Evolutionary conservation across 2,113 vertebrate genomes (phyloP).

Genomic region (Trachemys scripta): DNA sequence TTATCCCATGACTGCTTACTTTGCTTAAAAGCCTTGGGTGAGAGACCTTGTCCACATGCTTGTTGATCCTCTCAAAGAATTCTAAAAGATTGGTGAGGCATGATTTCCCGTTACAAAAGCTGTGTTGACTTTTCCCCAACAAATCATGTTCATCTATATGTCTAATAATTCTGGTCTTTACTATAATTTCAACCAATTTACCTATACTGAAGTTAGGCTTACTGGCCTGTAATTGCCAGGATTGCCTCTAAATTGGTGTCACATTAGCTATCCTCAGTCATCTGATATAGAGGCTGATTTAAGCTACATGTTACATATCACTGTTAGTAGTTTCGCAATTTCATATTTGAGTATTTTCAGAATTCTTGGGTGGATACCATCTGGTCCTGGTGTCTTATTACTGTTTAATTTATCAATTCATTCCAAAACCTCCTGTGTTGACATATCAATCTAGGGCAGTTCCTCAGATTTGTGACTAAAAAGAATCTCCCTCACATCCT

Average conservation of each 20-base stretch:
- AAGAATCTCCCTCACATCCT: not conserved
- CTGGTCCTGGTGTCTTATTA: not conserved
- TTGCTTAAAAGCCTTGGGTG: not conserved
- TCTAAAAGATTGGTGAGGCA: not conserved
- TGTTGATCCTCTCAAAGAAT: not conserved
- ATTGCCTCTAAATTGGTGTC: not conserved
- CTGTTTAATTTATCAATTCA: not conserved
- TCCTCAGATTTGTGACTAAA: not conserved
- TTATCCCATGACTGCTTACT: not conserved
- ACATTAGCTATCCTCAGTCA: not conserved
- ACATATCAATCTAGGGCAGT: not conserved
- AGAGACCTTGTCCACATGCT: not conserved
- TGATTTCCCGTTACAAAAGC: not conserved
- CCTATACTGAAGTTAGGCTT: not conserved
- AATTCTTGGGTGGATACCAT: not conserved
- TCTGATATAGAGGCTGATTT: not conserved
- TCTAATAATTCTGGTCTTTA: not conserved
- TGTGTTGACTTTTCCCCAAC: not conserved
- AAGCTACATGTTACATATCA: not conserved
- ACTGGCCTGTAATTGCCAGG: not conserved
- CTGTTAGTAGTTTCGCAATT: not conserved
- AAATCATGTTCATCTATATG: not conserved
- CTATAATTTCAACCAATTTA: not conserved
- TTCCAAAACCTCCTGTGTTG: not conserved
- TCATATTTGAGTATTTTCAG: not conserved